A percentile compares a stretch with the other conserved stretches of the same genome.
phyloP scores from a whole-genome alignment of 2,888 invertebrate genomes.

The Drosophila peninsularis region DNA sequence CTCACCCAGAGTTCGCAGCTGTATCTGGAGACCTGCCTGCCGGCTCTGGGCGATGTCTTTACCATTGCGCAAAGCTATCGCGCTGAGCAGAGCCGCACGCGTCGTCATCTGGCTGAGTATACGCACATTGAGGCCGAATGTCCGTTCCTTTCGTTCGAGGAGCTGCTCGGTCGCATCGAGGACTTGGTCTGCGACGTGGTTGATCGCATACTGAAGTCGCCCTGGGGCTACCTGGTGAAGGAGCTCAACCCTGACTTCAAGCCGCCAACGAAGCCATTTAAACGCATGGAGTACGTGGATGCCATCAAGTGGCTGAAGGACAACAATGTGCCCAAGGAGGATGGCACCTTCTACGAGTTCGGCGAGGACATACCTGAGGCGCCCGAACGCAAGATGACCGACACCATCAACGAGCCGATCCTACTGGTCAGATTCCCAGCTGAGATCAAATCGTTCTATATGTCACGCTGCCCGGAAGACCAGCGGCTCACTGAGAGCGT shows the following conservation, averaged over 20 bases:
- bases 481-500: constrained; percentile 97
- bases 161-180: constrained; percentile 94
- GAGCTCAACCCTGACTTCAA: constrained; percentile 96
- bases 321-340: constrained; percentile 97
- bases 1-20: constrained; percentile 99
- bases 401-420: constrained; percentile 97
- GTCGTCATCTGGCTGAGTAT: constrained; percentile 99
- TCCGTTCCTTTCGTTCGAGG: constrained; percentile 96
- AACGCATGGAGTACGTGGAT: constrained; percentile 96
- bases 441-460: constrained; percentile 99
- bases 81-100: constrained; percentile 97
- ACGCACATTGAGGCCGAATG: constrained; percentile 99
- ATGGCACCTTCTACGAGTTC: constrained; percentile 97
- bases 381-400: constrained; percentile 99
- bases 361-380: constrained; percentile 99
- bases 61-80: constrained; percentile 99
- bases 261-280: constrained; percentile 94
- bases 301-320: constrained; percentile 96
- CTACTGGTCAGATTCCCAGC: constrained; percentile 97
- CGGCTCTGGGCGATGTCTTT: constrained; percentile 98
- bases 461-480: constrained; percentile 95
- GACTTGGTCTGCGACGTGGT: constrained; percentile 98
- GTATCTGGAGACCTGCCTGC: constrained; percentile 97
- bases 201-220: constrained; percentile 94
- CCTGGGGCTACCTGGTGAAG: constrained; percentile 91